Percentiles rank a stretch among this genome's conserved stretches.
Conservation (phyloP, 2,113 vertebrate species). For the Spilogale gracilis region DNA sequence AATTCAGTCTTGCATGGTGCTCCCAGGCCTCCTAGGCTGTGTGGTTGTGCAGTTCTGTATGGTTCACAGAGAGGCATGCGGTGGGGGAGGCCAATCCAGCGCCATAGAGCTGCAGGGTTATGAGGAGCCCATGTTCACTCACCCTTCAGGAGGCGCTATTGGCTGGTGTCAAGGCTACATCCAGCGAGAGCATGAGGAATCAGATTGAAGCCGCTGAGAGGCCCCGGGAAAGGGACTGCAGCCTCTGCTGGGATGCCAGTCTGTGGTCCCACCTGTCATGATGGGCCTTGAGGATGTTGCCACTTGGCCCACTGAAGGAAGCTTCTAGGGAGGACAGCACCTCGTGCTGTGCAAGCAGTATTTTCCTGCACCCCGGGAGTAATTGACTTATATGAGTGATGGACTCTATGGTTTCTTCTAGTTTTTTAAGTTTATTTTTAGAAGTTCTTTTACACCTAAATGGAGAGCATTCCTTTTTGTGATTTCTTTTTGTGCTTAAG, state of each 20-base stretch:
- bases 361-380: not conserved
- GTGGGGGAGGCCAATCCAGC: rapidly evolving
- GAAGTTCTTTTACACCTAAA: constrained; percentile 1
- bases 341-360: not conserved
- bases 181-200: not conserved
- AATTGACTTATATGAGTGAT: not conserved
- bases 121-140: rapidly evolving
- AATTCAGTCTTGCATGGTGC: not conserved
- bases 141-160: not conserved
- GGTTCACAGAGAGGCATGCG: not conserved
- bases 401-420: not conserved
- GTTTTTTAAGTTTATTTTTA: not conserved
- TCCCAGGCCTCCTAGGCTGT: not conserved
- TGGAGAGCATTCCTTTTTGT: not conserved
- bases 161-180: not conserved
- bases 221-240: not conserved
- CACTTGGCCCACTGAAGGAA: rapidly evolving
- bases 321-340: not conserved
- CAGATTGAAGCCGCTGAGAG: not conserved
- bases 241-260: not conserved
- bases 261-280: not conserved
- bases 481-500: not conserved
- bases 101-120: not conserved
- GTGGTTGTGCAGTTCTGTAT: not conserved
- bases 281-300: not conserved